Base-by-base conservation (phyloP, 2,888 invertebrate species). In the Cryptus viduatorius region DNA sequence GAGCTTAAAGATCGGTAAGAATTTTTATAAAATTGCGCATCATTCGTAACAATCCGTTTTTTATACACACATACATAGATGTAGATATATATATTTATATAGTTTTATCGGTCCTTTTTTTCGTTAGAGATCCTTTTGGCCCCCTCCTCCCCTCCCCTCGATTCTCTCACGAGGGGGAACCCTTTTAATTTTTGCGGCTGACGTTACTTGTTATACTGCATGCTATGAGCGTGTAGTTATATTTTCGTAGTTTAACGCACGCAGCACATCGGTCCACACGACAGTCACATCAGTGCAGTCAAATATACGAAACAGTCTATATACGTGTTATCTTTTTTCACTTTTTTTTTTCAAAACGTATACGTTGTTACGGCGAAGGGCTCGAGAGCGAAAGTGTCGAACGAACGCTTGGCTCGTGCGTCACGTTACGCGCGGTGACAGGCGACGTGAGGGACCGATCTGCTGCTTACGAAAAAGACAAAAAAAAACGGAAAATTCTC, bases 1-100 rank as follows among this genome's bases (percentile, higher is more conserved):
- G 94, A 95, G 95, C 94, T 94, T 95, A 94, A 95, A 95, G 94
- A 95, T 95, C 92, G 95, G 95, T 95, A 94, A 95, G 95, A 92
- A 79, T 80, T 46, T 42, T 61, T 5, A 46, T 42, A 68, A 3
- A 19, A n/a, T 75, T 44, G 1, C 42, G n/a, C 12, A 24, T 16
- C 56, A 69, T 79, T 72, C 59, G 19, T 44, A 48, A 12, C 65
- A 37, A 73, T 29, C 50, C 24, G 10, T 68, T 44, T 19, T 14
- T 29, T 48, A 2, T 44, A 31, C 1, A 65, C 14, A 81, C 37
- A 37, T 44, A 42, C 68, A 24, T 50, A 14, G 68, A 24, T 37
- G n/a, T 50, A 68, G 31, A 24, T 64, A 79, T 79, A 73, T 75
- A 50, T 86, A 72, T 82, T 84, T 77, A 71, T 86, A 44, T 46